Percentiles rank a stretch among this genome's conserved stretches.
Conservation (phyloP, 2,113 vertebrate genomes). For the Onychostruthus taczanowskii region DNA sequence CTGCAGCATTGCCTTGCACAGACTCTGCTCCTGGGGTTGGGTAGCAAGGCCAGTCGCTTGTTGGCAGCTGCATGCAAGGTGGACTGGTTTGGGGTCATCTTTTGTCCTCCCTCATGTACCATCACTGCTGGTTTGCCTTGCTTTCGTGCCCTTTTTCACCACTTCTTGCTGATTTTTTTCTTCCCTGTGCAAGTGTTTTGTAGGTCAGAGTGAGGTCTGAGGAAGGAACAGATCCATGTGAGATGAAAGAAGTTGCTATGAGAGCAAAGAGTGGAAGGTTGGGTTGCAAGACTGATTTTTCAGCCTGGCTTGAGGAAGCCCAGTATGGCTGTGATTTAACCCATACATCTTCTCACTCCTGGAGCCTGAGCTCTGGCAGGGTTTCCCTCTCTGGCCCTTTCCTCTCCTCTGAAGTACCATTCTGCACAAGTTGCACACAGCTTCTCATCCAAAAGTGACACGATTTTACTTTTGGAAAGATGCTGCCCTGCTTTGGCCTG, state of each 20-base stretch:
- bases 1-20: accelerated
- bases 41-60: background rate
- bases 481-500: background rate
- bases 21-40: background rate
- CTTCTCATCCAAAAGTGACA: background rate
- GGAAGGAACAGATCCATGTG: background rate
- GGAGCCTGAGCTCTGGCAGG: background rate
- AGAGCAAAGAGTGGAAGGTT: background rate
- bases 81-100: background rate
- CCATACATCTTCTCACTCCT: background rate
- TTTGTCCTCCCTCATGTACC: accelerated
- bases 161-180: background rate
- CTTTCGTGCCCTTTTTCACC: background rate
- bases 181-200: background rate
- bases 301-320: background rate
- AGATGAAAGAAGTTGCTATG: background rate
- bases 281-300: background rate
- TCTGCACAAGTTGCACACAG: accelerated
- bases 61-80: background rate
- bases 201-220: background rate
- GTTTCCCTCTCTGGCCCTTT: background rate
- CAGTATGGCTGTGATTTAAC: background rate
- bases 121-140: background rate
- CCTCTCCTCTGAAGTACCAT: background rate
- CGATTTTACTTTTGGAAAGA: background rate